Percentiles rank a stretch among this genome's conserved stretches.
Evolutionary conservation across 2,797 vertebrate species (phyloP).

Genomic region (Notamacropus eugenii): DNA sequence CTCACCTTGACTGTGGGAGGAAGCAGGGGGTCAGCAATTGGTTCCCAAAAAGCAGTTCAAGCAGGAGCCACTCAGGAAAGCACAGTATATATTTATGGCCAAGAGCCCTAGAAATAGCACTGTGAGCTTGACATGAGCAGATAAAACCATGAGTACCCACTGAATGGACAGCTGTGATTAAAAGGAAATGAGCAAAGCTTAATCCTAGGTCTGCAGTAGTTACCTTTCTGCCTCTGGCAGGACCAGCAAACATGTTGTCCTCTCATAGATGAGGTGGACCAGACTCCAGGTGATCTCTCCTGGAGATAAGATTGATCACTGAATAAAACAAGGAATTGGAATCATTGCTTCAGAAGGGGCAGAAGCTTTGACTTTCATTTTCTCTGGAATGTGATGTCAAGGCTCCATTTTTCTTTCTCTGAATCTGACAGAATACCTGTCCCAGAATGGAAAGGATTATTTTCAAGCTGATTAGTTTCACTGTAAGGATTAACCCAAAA

Average conservation of each 20-base stretch:
- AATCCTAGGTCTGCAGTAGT: not conserved
- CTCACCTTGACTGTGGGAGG: conserved; percentile 73
- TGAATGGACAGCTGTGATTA: not conserved
- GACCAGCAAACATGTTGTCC: not conserved
- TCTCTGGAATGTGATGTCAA: conserved; percentile 9
- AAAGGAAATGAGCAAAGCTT: not conserved
- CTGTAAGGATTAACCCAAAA: not conserved
- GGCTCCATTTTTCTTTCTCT: not conserved
- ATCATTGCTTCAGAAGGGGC: not conserved
- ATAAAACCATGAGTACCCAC: not conserved
- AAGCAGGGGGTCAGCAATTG: conserved; percentile 69
- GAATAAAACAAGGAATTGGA: not conserved
- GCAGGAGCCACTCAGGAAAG: conserved; percentile 67
- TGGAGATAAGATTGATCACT: not conserved
- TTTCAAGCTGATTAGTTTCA: conserved; percentile 32
- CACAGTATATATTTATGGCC: conserved; percentile 60
- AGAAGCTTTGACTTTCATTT: conserved; percentile 43
- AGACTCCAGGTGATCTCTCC: not conserved
- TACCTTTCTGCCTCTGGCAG: not conserved
- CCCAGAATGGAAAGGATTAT: not conserved
- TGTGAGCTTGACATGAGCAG: not conserved
- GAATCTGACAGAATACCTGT: not conserved
- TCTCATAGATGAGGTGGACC: not conserved
- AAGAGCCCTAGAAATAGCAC: conserved; percentile 66
- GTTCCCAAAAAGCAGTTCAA: conserved; percentile 75